These are phyloP conservation scores for Smithornis capensis DNA, from an alignment of 2,113 vertebrate genomes.

Conservation along the genomic window DNA sequence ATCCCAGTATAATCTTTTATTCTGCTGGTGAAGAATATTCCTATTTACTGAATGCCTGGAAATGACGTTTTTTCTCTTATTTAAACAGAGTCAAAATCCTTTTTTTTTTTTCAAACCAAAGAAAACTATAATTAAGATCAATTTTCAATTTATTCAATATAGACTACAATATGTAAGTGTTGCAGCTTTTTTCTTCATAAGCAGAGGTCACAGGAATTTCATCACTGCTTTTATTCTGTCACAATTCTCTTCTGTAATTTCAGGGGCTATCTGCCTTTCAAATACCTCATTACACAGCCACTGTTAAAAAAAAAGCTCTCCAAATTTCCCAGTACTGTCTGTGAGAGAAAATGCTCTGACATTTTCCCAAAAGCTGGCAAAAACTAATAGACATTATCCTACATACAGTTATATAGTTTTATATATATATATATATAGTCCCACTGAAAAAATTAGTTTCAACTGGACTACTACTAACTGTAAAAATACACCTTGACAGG, in stretches of 20 bases:
- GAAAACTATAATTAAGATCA: conserved; percentile 17
- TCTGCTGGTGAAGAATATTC: neutral
- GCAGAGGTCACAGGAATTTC: neutral
- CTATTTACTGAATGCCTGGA: neutral
- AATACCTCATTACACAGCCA: neutral
- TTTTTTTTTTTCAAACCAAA: neutral
- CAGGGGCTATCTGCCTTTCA: neutral
- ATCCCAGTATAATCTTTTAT: neutral
- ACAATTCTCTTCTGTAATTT: conserved; percentile 1
- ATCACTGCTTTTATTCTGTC: neutral
- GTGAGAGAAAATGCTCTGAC: neutral
- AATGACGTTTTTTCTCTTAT: neutral
- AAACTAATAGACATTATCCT: neutral
- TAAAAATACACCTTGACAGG: neutral
- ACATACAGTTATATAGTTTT: neutral
- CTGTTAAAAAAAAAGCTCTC: neutral
- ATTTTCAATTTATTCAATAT: neutral
- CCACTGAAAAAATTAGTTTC: neutral
- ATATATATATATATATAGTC: fast-evolving
- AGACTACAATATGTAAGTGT: neutral
- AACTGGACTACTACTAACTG: neutral
- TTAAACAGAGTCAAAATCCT: neutral
- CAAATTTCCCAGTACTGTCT: neutral
- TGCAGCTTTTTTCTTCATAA: neutral
- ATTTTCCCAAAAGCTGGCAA: neutral